Evolutionary conservation across 1,140 invertebrate genomes (phyloP).

Genomic region (Hycleus phaleratus): DNA sequence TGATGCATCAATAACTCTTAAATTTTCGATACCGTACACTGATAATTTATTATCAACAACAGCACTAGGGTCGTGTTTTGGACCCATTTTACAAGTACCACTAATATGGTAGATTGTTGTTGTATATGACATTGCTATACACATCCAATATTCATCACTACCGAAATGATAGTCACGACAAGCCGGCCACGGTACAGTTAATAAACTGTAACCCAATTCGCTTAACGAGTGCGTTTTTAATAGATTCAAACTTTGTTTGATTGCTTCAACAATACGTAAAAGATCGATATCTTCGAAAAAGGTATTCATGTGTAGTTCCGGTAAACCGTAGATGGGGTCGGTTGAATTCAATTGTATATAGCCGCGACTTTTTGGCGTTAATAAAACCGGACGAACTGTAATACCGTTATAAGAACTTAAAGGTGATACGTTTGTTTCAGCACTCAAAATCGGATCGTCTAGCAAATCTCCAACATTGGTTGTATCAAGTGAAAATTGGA

Average conservation of each 20-base stretch:
- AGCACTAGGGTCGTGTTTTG: slow-evolving; percentile 32
- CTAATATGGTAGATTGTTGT: slow-evolving; percentile 45
- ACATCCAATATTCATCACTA: slow-evolving; percentile 49
- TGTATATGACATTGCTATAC: slow-evolving; percentile 40
- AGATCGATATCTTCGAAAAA: slow-evolving; percentile 51
- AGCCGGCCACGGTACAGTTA: slow-evolving; percentile 38
- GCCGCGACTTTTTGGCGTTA: slow-evolving; percentile 53
- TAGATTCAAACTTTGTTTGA: slow-evolving; percentile 44
- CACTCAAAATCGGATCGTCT: slow-evolving; percentile 44
- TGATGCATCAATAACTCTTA: slow-evolving; percentile 41
- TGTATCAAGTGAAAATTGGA: slow-evolving; percentile 56
- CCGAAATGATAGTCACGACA: slow-evolving; percentile 39
- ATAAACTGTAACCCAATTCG: slow-evolving; percentile 36
- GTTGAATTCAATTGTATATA: slow-evolving; percentile 47
- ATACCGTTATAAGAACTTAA: slow-evolving; percentile 46
- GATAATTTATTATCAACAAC: slow-evolving; percentile 39
- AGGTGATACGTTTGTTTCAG: slow-evolving; percentile 43
- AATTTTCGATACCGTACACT: slow-evolving; percentile 36
- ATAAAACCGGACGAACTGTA: slow-evolving; percentile 39
- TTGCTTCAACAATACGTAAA: slow-evolving; percentile 46
- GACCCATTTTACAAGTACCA: slow-evolving; percentile 57
- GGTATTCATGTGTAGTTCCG: slow-evolving; percentile 60
- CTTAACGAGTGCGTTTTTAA: slow-evolving; percentile 44
- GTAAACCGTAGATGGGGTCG: slow-evolving; percentile 50
- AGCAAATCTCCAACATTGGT: slow-evolving; percentile 41